phyloP scores from a whole-genome alignment of 1,140 invertebrate species.

The Andricus grossulariae region DNA sequence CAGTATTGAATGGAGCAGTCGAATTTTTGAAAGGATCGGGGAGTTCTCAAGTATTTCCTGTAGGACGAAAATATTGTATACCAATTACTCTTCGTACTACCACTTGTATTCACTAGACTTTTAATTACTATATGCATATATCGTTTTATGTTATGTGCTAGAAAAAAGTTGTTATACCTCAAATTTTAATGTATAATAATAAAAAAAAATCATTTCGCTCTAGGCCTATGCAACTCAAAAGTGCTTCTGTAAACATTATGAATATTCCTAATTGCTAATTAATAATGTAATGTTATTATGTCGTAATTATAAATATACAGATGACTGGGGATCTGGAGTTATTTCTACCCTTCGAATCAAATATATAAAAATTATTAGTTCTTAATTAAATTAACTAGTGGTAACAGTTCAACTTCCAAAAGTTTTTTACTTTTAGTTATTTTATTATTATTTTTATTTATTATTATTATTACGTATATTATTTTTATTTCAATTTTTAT shows the following conservation, averaged over 20 bases:
- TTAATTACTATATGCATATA: neutral
- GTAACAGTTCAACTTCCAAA: no score
- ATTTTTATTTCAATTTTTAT: no score
- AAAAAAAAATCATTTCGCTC: slow-evolving; percentile 14
- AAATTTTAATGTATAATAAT: slow-evolving; percentile 28
- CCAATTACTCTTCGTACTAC: slow-evolving; percentile 4
- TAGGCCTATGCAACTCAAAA: slow-evolving; percentile 9
- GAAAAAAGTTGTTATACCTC: neutral
- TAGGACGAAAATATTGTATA: slow-evolving; percentile 17
- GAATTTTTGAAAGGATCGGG: neutral
- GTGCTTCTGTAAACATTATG: slow-evolving; percentile 21
- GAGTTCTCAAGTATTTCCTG: neutral
- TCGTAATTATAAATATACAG: slow-evolving; percentile 19
- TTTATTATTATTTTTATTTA: no score
- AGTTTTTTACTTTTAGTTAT: no score
- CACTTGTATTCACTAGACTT: slow-evolving; percentile 11
- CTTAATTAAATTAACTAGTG: no score
- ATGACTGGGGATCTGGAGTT: slow-evolving; percentile 9
- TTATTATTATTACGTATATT: no score
- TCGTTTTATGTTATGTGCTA: neutral
- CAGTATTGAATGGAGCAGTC: no score
- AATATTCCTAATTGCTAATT: slow-evolving; percentile 5
- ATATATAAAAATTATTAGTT: no score
- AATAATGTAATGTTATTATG: slow-evolving; percentile 23
- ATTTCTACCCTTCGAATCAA: neutral